These are phyloP conservation scores for Emydura subglobosa DNA, from an alignment of 2,113 vertebrate genomes.

Conservation along the genomic window DNA sequence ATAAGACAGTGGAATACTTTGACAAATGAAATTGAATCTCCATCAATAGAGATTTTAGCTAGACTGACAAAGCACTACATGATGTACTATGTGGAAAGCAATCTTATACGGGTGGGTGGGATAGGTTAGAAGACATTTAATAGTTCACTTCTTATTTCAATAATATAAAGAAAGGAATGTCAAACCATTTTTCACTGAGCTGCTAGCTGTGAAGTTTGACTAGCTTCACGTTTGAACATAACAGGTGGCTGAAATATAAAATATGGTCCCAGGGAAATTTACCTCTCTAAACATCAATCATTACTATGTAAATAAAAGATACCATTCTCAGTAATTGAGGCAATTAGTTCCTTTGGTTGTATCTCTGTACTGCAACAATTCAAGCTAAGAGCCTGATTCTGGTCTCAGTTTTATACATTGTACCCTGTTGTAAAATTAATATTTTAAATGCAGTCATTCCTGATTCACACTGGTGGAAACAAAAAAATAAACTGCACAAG, in stretches of 20 bases:
- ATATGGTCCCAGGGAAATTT: neutral
- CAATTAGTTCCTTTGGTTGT: neutral
- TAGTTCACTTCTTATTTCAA: neutral
- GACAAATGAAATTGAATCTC: neutral
- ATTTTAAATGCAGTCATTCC: neutral
- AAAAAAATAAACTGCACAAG: neutral
- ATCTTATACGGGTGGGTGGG: neutral
- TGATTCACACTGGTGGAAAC: neutral
- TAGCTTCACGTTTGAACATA: neutral
- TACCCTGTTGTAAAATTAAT: neutral
- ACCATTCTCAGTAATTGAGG: neutral
- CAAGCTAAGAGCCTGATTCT: neutral
- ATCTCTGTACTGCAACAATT: neutral
- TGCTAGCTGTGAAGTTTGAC: neutral
- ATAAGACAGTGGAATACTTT: neutral
- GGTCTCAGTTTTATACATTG: neutral
- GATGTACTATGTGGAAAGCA: neutral
- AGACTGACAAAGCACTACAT: neutral
- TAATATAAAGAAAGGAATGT: neutral
- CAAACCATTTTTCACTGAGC: neutral
- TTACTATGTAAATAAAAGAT: neutral
- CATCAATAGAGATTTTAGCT: neutral
- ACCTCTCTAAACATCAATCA: rapidly evolving
- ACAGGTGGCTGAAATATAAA: neutral
- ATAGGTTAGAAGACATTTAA: neutral